These are phyloP conservation scores for Camptogramma bilineatum DNA, from an alignment of 2,888 invertebrate genomes.

Conservation along the genomic window DNA sequence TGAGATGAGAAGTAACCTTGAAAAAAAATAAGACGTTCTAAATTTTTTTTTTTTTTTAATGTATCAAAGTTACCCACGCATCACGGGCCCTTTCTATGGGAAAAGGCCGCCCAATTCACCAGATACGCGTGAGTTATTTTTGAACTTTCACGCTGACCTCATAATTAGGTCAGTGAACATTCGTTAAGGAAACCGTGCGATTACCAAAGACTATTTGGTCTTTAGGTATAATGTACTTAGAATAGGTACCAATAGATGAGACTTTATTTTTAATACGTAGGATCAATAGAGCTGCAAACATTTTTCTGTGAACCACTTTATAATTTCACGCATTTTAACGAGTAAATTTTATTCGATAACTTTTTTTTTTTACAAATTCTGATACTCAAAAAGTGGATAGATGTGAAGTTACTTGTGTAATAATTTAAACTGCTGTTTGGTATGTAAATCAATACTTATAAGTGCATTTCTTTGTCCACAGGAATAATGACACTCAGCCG, in stretches of 20 bases:
- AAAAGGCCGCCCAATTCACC: slow-evolving; percentile 57
- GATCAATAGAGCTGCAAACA: too few species aligned
- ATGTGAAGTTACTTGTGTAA: too few species aligned
- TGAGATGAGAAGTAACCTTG: slow-evolving; percentile 9
- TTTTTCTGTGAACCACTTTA: too few species aligned
- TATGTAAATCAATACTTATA: slow-evolving; percentile 9
- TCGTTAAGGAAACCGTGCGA: slow-evolving; percentile 33
- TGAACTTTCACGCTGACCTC: slow-evolving; percentile 22
- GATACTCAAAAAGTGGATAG: too few species aligned
- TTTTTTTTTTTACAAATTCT: too few species aligned
- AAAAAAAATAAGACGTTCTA: slow-evolving; percentile 6
- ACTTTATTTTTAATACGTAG: too few species aligned
- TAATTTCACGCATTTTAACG: too few species aligned
- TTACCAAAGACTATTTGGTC: slow-evolving; percentile 14
- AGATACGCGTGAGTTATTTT: slow-evolving; percentile 59
- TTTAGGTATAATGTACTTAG: background rate
- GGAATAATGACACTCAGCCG: slow-evolving; percentile 99
- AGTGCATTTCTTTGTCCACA: slow-evolving; percentile 72
- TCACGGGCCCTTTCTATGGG: slow-evolving; percentile 60
- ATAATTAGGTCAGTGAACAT: slow-evolving; percentile 36
- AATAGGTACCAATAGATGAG: too few species aligned
- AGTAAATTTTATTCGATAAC: too few species aligned
- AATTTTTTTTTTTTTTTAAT: slow-evolving; percentile 39
- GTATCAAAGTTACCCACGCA: slow-evolving; percentile 52
- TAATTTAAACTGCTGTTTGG: too few species aligned